phyloP scores from a whole-genome alignment of 2,888 invertebrate species.

The Lapara coniferarum region DNA sequence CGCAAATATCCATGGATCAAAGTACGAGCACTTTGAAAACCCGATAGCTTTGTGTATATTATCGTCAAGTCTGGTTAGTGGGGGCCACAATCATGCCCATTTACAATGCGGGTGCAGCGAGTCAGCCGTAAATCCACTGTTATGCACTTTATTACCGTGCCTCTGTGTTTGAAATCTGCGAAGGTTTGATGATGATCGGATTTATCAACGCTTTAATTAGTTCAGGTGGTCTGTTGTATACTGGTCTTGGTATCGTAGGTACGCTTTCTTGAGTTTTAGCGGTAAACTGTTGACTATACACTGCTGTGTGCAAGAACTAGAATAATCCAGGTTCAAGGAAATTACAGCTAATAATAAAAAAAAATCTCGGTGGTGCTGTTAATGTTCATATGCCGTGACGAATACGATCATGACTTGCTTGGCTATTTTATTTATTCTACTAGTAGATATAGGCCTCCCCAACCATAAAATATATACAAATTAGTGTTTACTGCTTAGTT shows the following conservation, averaged over 20 bases:
- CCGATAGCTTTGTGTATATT: slow-evolving; percentile 15
- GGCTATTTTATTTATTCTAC: too few relatives aligned
- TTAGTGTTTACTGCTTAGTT: too few relatives aligned
- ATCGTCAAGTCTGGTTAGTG: slow-evolving; percentile 18
- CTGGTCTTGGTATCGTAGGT: not conserved
- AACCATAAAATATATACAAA: too few relatives aligned
- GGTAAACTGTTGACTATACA: too few relatives aligned
- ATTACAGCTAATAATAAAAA: too few relatives aligned
- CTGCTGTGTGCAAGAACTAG: too few relatives aligned
- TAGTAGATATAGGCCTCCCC: too few relatives aligned
- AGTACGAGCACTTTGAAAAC: not conserved
- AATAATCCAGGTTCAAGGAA: too few relatives aligned
- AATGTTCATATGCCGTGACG: too few relatives aligned
- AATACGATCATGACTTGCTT: too few relatives aligned
- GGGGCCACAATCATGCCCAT: slow-evolving; percentile 1
- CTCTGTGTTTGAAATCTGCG: not conserved
- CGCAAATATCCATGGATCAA: not conserved
- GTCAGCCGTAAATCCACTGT: slow-evolving; percentile 15
- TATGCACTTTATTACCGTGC: not conserved
- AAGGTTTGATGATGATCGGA: not conserved
- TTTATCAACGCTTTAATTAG: not conserved
- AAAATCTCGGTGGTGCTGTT: too few relatives aligned
- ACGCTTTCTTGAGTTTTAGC: not conserved
- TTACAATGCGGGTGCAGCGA: not conserved
- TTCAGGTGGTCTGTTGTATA: too few relatives aligned